Conservation (phyloP, 2,797 vertebrate genomes). For the Tapera naevia region DNA sequence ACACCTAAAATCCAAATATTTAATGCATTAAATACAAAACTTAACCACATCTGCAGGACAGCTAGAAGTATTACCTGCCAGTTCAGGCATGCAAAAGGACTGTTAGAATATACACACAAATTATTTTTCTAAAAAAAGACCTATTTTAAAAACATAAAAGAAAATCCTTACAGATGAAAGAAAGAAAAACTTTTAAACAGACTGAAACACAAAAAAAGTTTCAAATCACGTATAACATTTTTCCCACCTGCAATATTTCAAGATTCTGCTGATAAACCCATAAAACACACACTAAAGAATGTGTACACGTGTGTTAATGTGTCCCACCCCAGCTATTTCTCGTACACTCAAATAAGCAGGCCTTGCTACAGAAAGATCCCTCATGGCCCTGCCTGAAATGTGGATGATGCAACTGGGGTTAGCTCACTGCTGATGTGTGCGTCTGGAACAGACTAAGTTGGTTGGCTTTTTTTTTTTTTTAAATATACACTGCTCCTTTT, state of each 20-base stretch:
- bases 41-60: neutral
- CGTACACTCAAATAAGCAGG: neutral
- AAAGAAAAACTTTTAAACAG: neutral
- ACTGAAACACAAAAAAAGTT: neutral
- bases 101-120: neutral
- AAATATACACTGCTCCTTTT: slow-evolving; percentile 47
- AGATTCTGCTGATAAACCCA: slow-evolving; percentile 38
- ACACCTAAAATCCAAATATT: slow-evolving; percentile 82
- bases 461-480: neutral
- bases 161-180: neutral
- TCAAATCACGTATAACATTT: neutral
- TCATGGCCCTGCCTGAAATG: slow-evolving; percentile 49
- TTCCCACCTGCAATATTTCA: slow-evolving; percentile 36
- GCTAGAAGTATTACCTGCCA: neutral
- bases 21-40: neutral
- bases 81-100: neutral
- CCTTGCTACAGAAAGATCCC: slow-evolving; percentile 40
- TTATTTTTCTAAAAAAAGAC: neutral
- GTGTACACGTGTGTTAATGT: neutral
- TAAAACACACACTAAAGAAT: slow-evolving; percentile 12
- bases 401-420: slow-evolving; percentile 67
- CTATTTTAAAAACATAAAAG: neutral
- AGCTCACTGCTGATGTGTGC: slow-evolving; percentile 67
- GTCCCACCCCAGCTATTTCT: slow-evolving; percentile 35
- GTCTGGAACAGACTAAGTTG: slow-evolving; percentile 34